Percentiles rank a stretch among this genome's conserved stretches.
phyloP scores from a whole-genome alignment of 2,797 vertebrate genomes.

The Falco peregrinus region DNA sequence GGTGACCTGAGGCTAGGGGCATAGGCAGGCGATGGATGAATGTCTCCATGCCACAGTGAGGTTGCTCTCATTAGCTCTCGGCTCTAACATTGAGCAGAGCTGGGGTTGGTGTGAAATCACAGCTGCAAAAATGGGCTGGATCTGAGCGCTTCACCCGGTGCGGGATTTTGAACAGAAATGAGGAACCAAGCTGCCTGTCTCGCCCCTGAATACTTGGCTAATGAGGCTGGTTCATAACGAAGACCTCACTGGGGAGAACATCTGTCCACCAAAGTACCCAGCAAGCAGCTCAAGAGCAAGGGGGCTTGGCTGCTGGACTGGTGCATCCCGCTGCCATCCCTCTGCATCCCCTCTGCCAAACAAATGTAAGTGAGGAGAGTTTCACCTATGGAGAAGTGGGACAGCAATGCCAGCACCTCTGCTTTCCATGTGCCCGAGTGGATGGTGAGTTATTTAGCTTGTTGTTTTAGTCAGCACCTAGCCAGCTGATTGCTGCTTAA shows the following conservation, averaged over 20 bases:
- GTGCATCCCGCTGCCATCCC: not conserved
- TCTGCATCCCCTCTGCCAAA: not conserved
- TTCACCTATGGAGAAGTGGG: conserved; percentile 68
- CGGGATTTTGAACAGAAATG: not conserved
- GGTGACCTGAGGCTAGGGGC: not conserved
- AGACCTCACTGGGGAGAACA: not conserved
- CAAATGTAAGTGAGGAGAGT: not conserved
- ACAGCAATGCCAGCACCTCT: conserved; percentile 54
- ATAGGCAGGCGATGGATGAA: not conserved
- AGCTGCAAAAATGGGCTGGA: not conserved
- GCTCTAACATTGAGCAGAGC: not conserved
- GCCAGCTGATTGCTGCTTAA: not conserved
- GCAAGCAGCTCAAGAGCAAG: not conserved
- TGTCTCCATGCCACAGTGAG: not conserved
- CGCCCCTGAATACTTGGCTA: not conserved
- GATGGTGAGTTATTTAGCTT: conserved; percentile 78
- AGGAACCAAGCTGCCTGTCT: not conserved
- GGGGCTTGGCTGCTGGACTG: not conserved
- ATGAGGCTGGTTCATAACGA: not conserved
- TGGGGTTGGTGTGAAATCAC: accelerated
- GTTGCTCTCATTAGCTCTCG: not conserved
- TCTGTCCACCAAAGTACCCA: not conserved
- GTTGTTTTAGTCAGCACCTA: not conserved
- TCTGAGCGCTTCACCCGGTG: not conserved
- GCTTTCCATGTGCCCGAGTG: conserved; percentile 79